Base-by-base conservation (phyloP, 2,113 vertebrate genomes). In the Nibea coibor region DNA sequence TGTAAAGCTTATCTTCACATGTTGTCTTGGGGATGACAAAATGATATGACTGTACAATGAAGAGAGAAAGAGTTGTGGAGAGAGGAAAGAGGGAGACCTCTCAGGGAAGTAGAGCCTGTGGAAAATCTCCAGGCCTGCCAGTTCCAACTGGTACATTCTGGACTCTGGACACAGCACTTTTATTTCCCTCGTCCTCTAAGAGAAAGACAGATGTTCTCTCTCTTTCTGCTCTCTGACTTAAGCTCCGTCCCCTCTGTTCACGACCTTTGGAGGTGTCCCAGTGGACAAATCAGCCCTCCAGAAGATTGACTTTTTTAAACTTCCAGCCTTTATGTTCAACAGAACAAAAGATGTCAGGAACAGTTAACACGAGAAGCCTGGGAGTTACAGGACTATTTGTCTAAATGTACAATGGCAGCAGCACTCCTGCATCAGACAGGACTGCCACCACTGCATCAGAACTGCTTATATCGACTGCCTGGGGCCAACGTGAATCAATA, bases 121-220 rank as follows among this genome's bases (percentile, higher is more conserved):
- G 93, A 95, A 95, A 94, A 89, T 88, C 91, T 95, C 88, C 82
- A 88, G 64, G 28, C 69, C 87, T 94, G 91, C 95, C 94, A 94
- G 92, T 88, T 94, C 84, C 89, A 93, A 91, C 93, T 93, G 92
- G 86, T 92, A 90, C 92, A 91, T 89, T 93, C 87, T 91, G 87
- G 77, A 86, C 88, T 91, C 80, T 89, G 84, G 90, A 94, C 88
- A 92, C 93, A 93, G 82, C 88, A 89, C 87, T 89, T 88, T 81
- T 74, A 72, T 88, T 89, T 84, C 83, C 77, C 72, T 47, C 10
- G 5, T 67, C 61, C 66, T 82, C 64, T 63, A 72, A 79, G 64
- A 78, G 75, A 86, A 80, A 86, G 82, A 85, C 85, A 91, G 76
- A 82, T 90, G 82, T 87, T 87, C 59, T 76, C 10, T 79, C 67